Evolutionary conservation across 2,888 invertebrate species (phyloP).

Genomic region (Pegoplata infirma): DNA sequence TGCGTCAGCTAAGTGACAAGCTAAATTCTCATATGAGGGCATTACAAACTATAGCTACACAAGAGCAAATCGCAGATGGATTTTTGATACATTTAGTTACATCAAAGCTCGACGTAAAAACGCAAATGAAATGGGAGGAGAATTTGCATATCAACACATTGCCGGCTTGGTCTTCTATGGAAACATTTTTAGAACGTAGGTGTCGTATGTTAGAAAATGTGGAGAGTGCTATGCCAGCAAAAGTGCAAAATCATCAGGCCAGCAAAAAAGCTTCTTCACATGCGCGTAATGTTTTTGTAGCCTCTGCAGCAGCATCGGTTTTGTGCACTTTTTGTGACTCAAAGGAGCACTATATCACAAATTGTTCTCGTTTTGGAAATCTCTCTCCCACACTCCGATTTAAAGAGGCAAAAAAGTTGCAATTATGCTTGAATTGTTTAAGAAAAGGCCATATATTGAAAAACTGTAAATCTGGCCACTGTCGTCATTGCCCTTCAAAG

Average conservation of each 20-base stretch:
- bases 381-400: conserved; percentile 25
- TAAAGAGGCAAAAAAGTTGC: conserved; percentile 35
- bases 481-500: conserved; percentile 50
- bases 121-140: conserved; percentile 52
- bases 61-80: conserved; percentile 40
- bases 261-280: conserved; percentile 6
- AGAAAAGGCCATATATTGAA: conserved; percentile 47
- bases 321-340: neutral
- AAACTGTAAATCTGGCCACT: conserved; percentile 54
- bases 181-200: conserved; percentile 38
- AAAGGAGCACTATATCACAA: conserved; percentile 24
- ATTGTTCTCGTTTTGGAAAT: conserved; percentile 27
- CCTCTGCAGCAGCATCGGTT: too few relatives aligned
- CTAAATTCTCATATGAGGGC: conserved; percentile 48
- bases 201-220: conserved; percentile 39
- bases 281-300: conserved; percentile 34
- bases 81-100: conserved; percentile 37
- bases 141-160: conserved; percentile 3
- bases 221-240: conserved; percentile 12
- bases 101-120: conserved; percentile 48
- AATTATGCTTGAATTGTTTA: conserved; percentile 59
- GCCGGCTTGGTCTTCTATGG: conserved; percentile 28
- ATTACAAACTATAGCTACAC: conserved; percentile 46
- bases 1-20: conserved; percentile 20
- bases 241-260: neutral